These are phyloP conservation scores for Phoenoteleia sp. DNA, from an alignment of 2,888 invertebrate genomes.

Conservation along the genomic window DNA sequence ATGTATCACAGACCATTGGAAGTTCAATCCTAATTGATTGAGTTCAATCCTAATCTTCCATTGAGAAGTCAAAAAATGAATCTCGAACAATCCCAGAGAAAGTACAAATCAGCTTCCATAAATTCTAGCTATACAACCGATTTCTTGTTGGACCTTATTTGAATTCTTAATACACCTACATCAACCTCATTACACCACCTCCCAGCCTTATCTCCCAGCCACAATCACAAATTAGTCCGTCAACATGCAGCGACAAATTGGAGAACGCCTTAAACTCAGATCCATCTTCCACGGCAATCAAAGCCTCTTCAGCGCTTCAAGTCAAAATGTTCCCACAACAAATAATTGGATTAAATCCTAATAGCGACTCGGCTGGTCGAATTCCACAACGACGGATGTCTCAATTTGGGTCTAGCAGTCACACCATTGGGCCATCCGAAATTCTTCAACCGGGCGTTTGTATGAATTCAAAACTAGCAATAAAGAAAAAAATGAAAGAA, in stretches of 20 bases:
- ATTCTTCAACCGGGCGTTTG: slow-evolving; percentile 34
- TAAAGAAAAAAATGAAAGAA: slow-evolving; percentile 20
- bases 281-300: slow-evolving; percentile 4
- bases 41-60: too few species aligned
- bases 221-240: too few species aligned
- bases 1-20: too few species aligned
- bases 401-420: slow-evolving; percentile 44
- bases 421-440: slow-evolving; percentile 50
- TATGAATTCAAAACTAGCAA: slow-evolving; percentile 37
- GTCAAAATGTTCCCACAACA: slow-evolving; percentile 10
- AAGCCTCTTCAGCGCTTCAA: background rate
- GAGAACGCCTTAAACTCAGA: background rate
- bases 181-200: too few species aligned
- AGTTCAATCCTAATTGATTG: too few species aligned
- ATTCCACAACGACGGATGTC: slow-evolving; percentile 50
- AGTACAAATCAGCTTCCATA: too few species aligned
- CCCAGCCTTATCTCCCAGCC: too few species aligned
- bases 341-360: slow-evolving; percentile 22
- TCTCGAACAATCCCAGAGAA: too few species aligned
- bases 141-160: too few species aligned
- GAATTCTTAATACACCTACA: too few species aligned
- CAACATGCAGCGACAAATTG: background rate
- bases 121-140: too few species aligned
- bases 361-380: slow-evolving; percentile 4
- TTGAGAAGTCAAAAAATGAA: too few species aligned